phyloP scores from a whole-genome alignment of 2,113 vertebrate species.

The rat (Rattus norvegicus) region DNA sequence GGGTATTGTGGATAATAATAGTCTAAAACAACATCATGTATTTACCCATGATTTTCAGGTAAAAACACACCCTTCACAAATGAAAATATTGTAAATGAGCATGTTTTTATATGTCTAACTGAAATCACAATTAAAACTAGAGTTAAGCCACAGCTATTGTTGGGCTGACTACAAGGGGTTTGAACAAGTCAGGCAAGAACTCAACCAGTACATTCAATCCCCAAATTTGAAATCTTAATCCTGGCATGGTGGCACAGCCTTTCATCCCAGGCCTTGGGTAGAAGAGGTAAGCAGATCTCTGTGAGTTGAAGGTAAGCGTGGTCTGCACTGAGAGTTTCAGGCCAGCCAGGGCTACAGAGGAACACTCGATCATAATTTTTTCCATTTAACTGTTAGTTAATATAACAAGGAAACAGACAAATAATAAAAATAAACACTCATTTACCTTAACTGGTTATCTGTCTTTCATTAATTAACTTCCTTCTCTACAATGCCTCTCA shows the following conservation, averaged over 20 bases:
- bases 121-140: conserved; percentile 14
- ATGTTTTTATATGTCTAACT: background rate
- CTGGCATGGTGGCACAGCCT: background rate
- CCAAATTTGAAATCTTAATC: background rate
- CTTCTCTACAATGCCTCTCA: background rate
- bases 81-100: background rate
- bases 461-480: background rate
- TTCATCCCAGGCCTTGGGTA: background rate
- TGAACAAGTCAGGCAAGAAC: no score
- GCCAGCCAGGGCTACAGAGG: background rate
- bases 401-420: background rate
- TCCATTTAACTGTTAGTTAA: conserved; percentile 26
- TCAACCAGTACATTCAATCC: background rate
- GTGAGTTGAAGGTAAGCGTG: background rate
- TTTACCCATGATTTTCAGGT: conserved; percentile 21
- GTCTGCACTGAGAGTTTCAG: background rate
- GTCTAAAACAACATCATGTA: background rate
- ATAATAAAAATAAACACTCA: background rate
- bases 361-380: background rate
- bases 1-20: conserved; percentile 12
- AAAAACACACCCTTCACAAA: background rate
- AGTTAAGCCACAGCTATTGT: background rate
- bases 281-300: background rate
- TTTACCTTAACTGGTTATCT: background rate
- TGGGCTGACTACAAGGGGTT: background rate